Conservation (phyloP, 2,888 invertebrate genomes). For the Orthosia cruda region DNA sequence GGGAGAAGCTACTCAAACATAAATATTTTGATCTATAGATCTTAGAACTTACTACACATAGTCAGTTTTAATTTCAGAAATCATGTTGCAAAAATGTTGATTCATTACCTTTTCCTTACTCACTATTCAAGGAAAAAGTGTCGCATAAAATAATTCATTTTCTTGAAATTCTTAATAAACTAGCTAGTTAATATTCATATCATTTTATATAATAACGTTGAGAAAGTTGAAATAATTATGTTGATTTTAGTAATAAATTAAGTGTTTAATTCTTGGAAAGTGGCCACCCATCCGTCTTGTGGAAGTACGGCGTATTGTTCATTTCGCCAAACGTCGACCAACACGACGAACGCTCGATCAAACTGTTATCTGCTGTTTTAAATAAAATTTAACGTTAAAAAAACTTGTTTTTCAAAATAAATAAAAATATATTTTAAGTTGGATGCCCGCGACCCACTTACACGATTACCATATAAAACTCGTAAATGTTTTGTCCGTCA, state of each 20-base stretch:
- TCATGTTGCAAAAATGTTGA: not conserved
- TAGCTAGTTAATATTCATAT: constrained; percentile 40
- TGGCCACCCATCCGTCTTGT: constrained; percentile 50
- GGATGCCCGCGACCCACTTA: not conserved
- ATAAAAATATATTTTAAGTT: not conserved
- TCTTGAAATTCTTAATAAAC: constrained; percentile 24
- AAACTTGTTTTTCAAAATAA: not conserved
- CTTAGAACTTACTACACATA: too few species aligned
- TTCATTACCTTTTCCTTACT: not conserved
- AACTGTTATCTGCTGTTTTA: constrained; percentile 18
- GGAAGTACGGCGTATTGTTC: constrained; percentile 36
- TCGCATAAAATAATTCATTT: constrained; percentile 1
- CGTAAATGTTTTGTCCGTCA: not conserved
- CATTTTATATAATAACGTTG: constrained; percentile 23
- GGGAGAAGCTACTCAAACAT: not conserved
- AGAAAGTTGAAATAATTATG: constrained; percentile 35
- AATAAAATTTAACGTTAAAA: too few species aligned
- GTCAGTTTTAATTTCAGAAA: not conserved
- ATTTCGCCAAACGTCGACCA: constrained; percentile 18
- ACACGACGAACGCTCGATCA: constrained; percentile 48
- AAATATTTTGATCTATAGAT: too few species aligned
- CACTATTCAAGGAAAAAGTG: constrained; percentile 1
- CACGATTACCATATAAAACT: not conserved
- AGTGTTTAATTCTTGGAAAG: constrained; percentile 50
- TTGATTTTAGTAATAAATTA: constrained; percentile 56